Percentiles rank a stretch among this genome's conserved stretches.
phyloP scores from a whole-genome alignment of 2,888 invertebrate species.

The Xanthia togata region DNA sequence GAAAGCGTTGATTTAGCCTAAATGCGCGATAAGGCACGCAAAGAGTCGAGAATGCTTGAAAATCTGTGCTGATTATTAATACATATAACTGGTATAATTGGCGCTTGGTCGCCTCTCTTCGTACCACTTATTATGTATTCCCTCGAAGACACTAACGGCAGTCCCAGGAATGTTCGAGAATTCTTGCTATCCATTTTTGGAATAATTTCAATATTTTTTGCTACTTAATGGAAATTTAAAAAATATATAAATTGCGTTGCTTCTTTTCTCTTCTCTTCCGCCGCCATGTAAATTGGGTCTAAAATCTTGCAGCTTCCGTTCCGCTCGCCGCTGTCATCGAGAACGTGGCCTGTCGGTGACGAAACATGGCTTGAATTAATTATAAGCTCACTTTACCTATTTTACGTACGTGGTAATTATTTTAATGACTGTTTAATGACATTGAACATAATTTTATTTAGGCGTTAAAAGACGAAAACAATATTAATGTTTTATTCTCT shows the following conservation, averaged over 20 bases:
- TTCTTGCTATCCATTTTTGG: not conserved
- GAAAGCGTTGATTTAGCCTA: not conserved
- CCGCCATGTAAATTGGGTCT: not conserved
- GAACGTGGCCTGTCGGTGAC: not conserved
- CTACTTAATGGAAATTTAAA: not conserved
- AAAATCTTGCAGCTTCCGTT: not conserved
- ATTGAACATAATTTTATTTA: conserved; percentile 5
- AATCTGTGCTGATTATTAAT: not conserved
- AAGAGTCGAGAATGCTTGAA: no score
- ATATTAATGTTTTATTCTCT: no score
- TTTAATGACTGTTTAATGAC: conserved; percentile 24
- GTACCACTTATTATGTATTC: not conserved
- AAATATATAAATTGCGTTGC: not conserved
- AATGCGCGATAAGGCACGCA: not conserved
- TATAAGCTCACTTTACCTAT: conserved; percentile 25
- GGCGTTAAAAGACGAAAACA: no score
- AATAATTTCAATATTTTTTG: not conserved
- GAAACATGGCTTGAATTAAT: conserved; percentile 34
- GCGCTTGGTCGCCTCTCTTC: no score
- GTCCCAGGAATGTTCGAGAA: no score
- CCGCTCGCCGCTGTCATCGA: not conserved
- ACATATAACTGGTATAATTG: not conserved
- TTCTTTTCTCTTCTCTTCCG: not conserved
- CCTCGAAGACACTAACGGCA: not conserved
- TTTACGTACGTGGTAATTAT: conserved; percentile 9